phyloP scores from a whole-genome alignment of 2,797 vertebrate species.

The Coreius guichenoti region DNA sequence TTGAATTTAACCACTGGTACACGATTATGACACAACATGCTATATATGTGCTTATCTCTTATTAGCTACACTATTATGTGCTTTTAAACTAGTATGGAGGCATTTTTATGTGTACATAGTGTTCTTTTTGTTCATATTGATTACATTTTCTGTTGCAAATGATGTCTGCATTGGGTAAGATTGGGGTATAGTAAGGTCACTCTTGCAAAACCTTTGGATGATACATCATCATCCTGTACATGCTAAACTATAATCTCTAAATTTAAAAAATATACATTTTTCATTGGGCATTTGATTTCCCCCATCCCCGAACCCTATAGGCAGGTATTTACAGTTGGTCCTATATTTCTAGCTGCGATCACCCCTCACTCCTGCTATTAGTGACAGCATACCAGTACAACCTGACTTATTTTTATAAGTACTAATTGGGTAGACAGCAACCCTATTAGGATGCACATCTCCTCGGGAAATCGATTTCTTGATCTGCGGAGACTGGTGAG shows the following conservation, averaged over 20 bases:
- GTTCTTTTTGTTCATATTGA: background rate
- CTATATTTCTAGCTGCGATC: conserved; percentile 5
- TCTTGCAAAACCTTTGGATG: background rate
- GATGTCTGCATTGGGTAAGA: background rate
- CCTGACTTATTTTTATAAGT: conserved; percentile 37
- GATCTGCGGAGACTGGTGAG: conserved; percentile 36
- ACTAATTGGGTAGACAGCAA: conserved; percentile 52
- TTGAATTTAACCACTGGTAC: background rate
- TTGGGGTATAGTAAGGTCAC: background rate
- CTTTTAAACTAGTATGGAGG: background rate
- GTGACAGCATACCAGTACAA: conserved; percentile 13
- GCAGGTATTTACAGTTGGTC: background rate
- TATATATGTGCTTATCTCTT: background rate
- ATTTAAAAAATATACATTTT: background rate
- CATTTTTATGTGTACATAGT: background rate
- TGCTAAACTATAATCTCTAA: background rate
- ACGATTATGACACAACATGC: background rate
- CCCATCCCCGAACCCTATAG: background rate
- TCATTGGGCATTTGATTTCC: background rate
- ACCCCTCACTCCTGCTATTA: conserved; percentile 7
- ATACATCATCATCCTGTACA: background rate
- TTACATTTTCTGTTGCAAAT: background rate
- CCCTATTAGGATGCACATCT: conserved; percentile 52
- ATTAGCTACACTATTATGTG: background rate
- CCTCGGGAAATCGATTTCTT: conserved; percentile 52